Percentiles rank a stretch among this genome's conserved stretches.
Evolutionary conservation across 2,113 vertebrate genomes (phyloP).

Genomic region (Chaetops frenatus): DNA sequence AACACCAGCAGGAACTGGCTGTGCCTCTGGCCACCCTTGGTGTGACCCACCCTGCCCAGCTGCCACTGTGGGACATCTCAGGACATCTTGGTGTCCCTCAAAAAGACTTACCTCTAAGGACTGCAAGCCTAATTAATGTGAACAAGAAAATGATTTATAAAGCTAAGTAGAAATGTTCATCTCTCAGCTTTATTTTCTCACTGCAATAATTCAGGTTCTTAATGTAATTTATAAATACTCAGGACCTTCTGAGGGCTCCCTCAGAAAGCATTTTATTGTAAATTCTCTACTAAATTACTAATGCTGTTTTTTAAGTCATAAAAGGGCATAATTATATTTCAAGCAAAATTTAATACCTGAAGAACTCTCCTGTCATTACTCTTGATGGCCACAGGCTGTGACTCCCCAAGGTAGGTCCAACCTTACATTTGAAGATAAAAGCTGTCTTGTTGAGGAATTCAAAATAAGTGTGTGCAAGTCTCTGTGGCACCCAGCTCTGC

Average conservation of each 20-base stretch:
- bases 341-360: background rate
- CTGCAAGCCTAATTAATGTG: background rate
- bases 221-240: slow-evolving; percentile 36
- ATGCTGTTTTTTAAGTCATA: slow-evolving; percentile 32
- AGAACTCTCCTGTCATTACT: background rate
- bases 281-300: slow-evolving; percentile 42
- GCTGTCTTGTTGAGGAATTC: background rate
- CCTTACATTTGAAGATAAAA: background rate
- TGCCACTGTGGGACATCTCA: background rate
- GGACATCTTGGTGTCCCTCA: background rate
- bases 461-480: background rate
- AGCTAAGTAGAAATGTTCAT: background rate
- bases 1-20: background rate
- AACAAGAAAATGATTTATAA: background rate
- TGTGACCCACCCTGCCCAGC: background rate
- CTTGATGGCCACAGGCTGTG: background rate
- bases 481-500: accelerated
- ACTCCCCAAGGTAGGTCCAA: background rate
- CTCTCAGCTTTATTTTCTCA: slow-evolving; percentile 12
- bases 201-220: slow-evolving; percentile 23
- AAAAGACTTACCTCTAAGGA: background rate
- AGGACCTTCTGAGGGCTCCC: background rate
- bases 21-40: background rate
- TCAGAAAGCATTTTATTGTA: slow-evolving; percentile 10
- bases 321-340: background rate